Percentiles rank a stretch among this genome's conserved stretches.
These are phyloP conservation scores for Neodontobutis hainanensis DNA, from an alignment of 2,113 vertebrate species.

Conservation along the genomic window DNA sequence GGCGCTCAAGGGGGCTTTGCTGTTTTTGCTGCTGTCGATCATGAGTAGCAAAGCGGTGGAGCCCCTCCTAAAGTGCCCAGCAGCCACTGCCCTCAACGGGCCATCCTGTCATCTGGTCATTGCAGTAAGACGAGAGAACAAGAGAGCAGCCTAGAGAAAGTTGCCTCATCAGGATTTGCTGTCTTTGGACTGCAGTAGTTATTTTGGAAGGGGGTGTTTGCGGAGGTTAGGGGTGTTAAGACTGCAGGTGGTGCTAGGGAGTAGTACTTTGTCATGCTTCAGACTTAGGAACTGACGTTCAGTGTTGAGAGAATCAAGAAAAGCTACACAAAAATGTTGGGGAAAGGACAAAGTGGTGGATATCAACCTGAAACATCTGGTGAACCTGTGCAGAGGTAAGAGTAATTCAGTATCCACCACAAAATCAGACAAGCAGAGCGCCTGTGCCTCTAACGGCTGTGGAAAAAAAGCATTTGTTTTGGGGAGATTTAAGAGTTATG, in stretches of 20 bases:
- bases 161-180: slow-evolving; percentile 50
- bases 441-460: slow-evolving; percentile 1
- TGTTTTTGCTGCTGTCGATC: slow-evolving; percentile 65
- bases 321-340: slow-evolving; percentile 59
- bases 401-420: neutral
- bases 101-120: slow-evolving; percentile 33
- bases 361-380: slow-evolving; percentile 37
- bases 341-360: slow-evolving; percentile 67
- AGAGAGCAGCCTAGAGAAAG: slow-evolving; percentile 43
- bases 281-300: slow-evolving; percentile 62
- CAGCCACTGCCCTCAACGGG: slow-evolving; percentile 26
- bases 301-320: slow-evolving; percentile 44
- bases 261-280: slow-evolving; percentile 64
- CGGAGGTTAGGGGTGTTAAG: slow-evolving; percentile 27
- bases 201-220: slow-evolving; percentile 45
- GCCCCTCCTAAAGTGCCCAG: slow-evolving; percentile 37
- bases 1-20: slow-evolving; percentile 32
- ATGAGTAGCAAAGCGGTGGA: slow-evolving; percentile 39
- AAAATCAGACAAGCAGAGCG: neutral
- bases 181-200: slow-evolving; percentile 52
- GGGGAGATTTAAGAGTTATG: slow-evolving; percentile 8
- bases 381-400: slow-evolving; percentile 74
- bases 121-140: slow-evolving; percentile 29
- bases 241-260: slow-evolving; percentile 65
- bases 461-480: slow-evolving; percentile 2